Evolutionary conservation across 2,797 vertebrate species (phyloP).

Genomic region (Setipinna tenuifilis): DNA sequence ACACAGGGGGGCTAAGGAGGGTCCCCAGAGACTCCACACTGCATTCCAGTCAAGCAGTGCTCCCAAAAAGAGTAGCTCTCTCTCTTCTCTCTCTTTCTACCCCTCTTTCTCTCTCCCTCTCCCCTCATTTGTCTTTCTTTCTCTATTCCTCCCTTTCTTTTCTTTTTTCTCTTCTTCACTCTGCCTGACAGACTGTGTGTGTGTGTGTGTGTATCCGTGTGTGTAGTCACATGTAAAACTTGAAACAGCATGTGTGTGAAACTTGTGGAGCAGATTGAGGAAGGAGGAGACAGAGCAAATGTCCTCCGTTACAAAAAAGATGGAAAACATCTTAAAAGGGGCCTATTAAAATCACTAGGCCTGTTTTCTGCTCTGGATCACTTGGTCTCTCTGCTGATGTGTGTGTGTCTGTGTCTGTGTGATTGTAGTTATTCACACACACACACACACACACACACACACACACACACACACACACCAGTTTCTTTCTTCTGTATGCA

Average conservation of each 20-base stretch:
- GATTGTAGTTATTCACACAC: too few relatives aligned
- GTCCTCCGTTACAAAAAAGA: neutral
- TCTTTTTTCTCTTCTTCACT: neutral
- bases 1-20: constrained; percentile 63
- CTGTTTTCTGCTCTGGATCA: neutral
- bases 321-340: neutral
- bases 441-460: too few relatives aligned
- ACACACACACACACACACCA: too few relatives aligned
- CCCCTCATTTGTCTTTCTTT: too few relatives aligned
- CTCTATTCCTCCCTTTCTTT: too few relatives aligned
- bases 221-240: neutral
- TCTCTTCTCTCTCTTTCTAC: too few relatives aligned
- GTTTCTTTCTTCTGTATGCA: too few relatives aligned
- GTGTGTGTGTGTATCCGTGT: too few relatives aligned
- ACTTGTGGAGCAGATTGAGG: neutral
- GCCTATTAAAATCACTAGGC: constrained; percentile 2
- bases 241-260: neutral
- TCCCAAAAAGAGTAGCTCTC: too few relatives aligned
- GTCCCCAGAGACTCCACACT: constrained; percentile 12
- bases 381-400: neutral
- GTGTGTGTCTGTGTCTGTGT: neutral
- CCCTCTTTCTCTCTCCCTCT: too few relatives aligned
- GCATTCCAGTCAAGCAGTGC: neutral
- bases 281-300: neutral
- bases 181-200: neutral